Base-by-base conservation (phyloP, 1,140 invertebrate genomes). In the Drosophila arizonae region DNA sequence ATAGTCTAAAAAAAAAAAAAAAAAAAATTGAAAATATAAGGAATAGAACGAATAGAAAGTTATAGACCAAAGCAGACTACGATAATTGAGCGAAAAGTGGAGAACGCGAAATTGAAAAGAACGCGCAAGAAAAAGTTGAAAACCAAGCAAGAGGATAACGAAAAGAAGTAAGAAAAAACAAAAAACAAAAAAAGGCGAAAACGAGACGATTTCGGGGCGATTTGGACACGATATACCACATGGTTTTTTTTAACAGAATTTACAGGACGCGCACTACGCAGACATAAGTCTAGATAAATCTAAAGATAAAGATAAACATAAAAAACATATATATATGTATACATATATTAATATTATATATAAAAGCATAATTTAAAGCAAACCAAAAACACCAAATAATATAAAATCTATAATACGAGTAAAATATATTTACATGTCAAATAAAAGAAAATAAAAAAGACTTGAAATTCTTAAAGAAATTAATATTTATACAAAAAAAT, bases 401-500 rank as follows among this genome's bases (percentile, higher is more conserved):
- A 11, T 36, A 39, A 11, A 39, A 39, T 11, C 36, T 39, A 30
- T 56, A 54, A 61, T 21, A 61, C 26, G 15, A 15, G 57, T 58
- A 52, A 60, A 66, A 66, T 63, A 82, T 86, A 87, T 81, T 79
- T 74, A 88, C 69, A 72, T 72, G 63, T 72, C 46, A 55, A 58
- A 62, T 30, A 64, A 43, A 76, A 87, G 84, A 87, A 69, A 41
- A 58, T 54, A 62, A 39, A 63, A 45, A 77, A 87, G 84, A 87
- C 82, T 87, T 88, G 64, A 87, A 88, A 72, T 88, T 87, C 82
- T 87, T 56, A 74, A 88, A 89, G 84, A 88, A 78, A 84, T 71
- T 56, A 70, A 75, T 89, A 85, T 84, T 75, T 80, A 89, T 85
- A 84, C 79, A 77, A 72, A 41, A 54, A 39, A 41, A 26, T 45